Evolutionary conservation across 1,140 invertebrate species (phyloP), one percentile per base, ranked within the genome.

Genomic region (Caenorhabditis briggsae): DNA sequence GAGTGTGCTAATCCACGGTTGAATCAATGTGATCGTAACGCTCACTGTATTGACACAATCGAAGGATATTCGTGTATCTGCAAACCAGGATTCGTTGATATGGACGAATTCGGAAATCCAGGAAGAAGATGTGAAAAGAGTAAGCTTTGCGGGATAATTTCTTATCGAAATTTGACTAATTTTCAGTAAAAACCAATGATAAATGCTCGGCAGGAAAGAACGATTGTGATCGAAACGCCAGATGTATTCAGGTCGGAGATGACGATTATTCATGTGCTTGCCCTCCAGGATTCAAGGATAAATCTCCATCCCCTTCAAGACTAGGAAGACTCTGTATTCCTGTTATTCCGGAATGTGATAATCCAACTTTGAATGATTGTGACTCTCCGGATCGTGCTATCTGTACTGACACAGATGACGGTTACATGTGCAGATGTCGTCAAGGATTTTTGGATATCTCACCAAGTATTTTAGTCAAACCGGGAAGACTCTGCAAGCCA

Each of bases 301-400:
- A 87, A 64, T 84, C 82, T 41, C 86, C 86, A 9, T 53, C 43
- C 41, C 23, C 25, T 58, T 82, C 64, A 14, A 43, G 70, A 25
- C 86, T 83, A 16, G 91, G 91, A 58, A 64, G 91, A 23, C 86
- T 92, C n/a, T 92, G 91, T 70, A 92, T 92, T 83, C 92, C 92
- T 2, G 90, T 92, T 16, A 92, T 92, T 78, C 92, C 91, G 12
- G 91, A 92, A 59, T 92, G 91, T 59, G 91, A 92, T 70, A 92
- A 92, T 50, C 91, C 91, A 46, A 87, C 90, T 12, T 89, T 92
- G 41, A 92, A 92, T 83, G 92, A 92, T 82, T 92, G 91, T 65
- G 91, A 92, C 74, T 90, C 91, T 0, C 91, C 91, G 7, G 91
- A 92, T 84, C 70, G 90, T 50, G 88, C 92, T 0, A 88, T 92